Evolutionary conservation across 2,888 invertebrate genomes (phyloP).

Genomic region (Unio delphinus): DNA sequence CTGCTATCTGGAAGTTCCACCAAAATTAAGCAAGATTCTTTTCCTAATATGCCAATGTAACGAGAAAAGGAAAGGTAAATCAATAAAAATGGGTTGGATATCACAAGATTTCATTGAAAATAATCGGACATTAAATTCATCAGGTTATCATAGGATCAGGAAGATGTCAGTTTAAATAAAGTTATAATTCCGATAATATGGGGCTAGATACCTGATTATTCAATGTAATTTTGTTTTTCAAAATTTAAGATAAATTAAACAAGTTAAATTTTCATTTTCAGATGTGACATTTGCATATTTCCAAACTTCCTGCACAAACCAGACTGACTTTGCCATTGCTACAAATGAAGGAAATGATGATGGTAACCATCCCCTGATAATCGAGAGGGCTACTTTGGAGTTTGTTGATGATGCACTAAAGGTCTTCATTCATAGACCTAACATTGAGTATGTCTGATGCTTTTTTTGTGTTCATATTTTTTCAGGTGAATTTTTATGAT

Average conservation of each 20-base stretch:
- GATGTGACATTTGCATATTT: constrained; percentile 36
- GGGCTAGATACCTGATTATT: too few species aligned
- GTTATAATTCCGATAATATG: too few species aligned
- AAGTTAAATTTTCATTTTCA: constrained; percentile 8
- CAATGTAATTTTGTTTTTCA: too few species aligned
- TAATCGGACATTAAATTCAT: too few species aligned
- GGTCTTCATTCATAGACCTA: constrained; percentile 55
- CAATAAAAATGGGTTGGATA: background rate
- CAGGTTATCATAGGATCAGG: too few species aligned
- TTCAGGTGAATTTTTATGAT: too few species aligned
- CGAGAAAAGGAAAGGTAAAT: background rate
- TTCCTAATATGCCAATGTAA: too few species aligned
- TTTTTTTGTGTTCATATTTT: too few species aligned
- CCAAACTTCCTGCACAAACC: constrained; percentile 15
- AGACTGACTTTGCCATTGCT: constrained; percentile 41
- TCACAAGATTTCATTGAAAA: constrained; percentile 1
- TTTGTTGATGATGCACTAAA: constrained; percentile 43
- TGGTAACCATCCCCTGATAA: constrained; percentile 49
- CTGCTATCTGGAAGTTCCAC: too few species aligned
- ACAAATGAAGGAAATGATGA: constrained; percentile 58
- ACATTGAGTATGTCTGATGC: constrained; percentile 44
- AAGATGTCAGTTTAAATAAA: too few species aligned
- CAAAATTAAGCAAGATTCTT: too few species aligned
- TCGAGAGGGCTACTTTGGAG: constrained; percentile 17
- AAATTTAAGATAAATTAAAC: too few species aligned